A percentile compares a stretch with the other conserved stretches of the same genome.
These are phyloP conservation scores for Catocala nupta DNA, from an alignment of 2,888 invertebrate genomes.

Conservation along the genomic window DNA sequence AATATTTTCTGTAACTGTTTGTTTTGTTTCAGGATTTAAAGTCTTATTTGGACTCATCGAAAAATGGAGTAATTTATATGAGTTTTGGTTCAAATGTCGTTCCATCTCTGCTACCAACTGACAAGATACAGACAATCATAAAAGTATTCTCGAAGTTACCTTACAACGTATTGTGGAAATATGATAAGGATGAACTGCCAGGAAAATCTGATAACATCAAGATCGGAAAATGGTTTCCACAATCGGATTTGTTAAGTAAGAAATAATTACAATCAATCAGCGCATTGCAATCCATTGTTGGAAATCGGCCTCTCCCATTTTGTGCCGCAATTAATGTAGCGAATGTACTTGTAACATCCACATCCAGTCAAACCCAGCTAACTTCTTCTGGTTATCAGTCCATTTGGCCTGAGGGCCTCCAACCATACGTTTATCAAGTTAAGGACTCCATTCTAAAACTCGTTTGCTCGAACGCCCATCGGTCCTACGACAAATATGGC, in stretches of 20 bases:
- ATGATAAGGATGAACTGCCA: slow-evolving; percentile 58
- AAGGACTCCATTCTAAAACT: too few relatives aligned
- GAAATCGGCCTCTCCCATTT: too few relatives aligned
- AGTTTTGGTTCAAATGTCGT: slow-evolving; percentile 62
- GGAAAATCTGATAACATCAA: slow-evolving; percentile 62
- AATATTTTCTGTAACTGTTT: not conserved
- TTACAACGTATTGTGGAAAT: slow-evolving; percentile 75
- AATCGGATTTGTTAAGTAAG: slow-evolving; percentile 32
- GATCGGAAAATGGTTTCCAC: slow-evolving; percentile 24
- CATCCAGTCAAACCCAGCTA: too few relatives aligned
- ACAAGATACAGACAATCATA: slow-evolving; percentile 55
- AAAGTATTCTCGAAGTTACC: slow-evolving; percentile 66
- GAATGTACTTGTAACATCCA: too few relatives aligned
- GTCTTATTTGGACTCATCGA: slow-evolving; percentile 61
- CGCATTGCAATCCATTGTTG: too few relatives aligned
- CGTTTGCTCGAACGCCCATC: too few relatives aligned
- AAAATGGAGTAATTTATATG: slow-evolving; percentile 69
- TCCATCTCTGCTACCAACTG: slow-evolving; percentile 56
- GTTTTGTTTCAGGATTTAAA: slow-evolving; percentile 59
- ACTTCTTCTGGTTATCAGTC: too few relatives aligned
- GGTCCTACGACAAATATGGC: too few relatives aligned
- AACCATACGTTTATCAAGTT: too few relatives aligned
- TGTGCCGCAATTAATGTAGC: too few relatives aligned
- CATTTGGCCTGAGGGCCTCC: too few relatives aligned
- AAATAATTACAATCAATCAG: not conserved